Conservation (phyloP, 1,140 invertebrate genomes). For the Pseudomyrmex concolor region DNA sequence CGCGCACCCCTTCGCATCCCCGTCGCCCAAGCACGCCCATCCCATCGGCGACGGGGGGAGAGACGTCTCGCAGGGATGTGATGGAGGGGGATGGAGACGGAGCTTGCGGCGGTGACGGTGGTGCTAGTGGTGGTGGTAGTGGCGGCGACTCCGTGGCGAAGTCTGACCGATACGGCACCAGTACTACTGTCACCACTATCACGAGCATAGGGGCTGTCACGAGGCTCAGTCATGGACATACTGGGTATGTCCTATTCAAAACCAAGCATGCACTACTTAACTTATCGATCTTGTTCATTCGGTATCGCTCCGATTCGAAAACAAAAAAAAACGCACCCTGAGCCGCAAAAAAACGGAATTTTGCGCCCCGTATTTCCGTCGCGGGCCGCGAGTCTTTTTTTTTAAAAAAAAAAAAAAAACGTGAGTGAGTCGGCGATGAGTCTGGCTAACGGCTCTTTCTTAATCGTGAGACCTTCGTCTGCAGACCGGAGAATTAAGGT, state of each 20-base stretch:
- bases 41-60: slow-evolving; percentile 60
- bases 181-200: slow-evolving; percentile 84
- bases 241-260: slow-evolving; percentile 84
- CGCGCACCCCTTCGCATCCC: not conserved
- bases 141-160: slow-evolving; percentile 64
- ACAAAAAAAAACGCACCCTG: no score
- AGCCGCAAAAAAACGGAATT: not conserved
- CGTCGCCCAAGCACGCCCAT: slow-evolving; percentile 77
- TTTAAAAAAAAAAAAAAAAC: not conserved
- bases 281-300: slow-evolving; percentile 42
- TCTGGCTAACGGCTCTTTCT: slow-evolving; percentile 17
- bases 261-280: slow-evolving; percentile 80
- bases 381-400: slow-evolving; percentile 12
- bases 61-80: slow-evolving; percentile 56
- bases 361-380: not conserved
- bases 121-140: slow-evolving; percentile 41
- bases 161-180: slow-evolving; percentile 83
- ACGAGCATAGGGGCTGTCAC: slow-evolving; percentile 80
- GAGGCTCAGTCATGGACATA: slow-evolving; percentile 83
- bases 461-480: slow-evolving; percentile 49
- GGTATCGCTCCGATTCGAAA: slow-evolving; percentile 23
- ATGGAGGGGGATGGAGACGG: slow-evolving; percentile 59
- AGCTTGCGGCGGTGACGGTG: slow-evolving; percentile 58
- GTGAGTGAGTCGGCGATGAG: slow-evolving; percentile 34
- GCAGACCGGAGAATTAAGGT: slow-evolving; percentile 47